phyloP scores from a whole-genome alignment of 92 coral and sea anemone species.

The Hydrozoanthus gracilis region DNA sequence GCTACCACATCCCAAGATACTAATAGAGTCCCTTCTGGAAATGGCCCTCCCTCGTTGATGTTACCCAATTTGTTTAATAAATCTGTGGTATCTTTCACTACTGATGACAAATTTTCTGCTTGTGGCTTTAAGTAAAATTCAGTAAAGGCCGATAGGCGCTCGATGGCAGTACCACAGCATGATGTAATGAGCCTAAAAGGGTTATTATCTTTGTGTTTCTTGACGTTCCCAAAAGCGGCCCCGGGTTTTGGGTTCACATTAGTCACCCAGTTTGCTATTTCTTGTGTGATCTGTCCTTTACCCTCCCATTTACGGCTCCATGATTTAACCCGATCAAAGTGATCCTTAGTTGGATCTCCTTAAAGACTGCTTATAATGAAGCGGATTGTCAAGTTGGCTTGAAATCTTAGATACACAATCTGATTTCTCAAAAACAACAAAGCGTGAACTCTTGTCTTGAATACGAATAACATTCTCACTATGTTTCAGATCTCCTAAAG shows the following conservation, averaged over 20 bases:
- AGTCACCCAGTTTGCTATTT: too few relatives aligned
- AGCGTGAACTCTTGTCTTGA: constrained; percentile 58
- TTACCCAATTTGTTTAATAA: too few relatives aligned
- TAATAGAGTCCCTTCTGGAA: too few relatives aligned
- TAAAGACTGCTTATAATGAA: constrained; percentile 36
- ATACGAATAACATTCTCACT: constrained; percentile 44
- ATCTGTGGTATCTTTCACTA: too few relatives aligned
- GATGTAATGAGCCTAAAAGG: constrained; percentile 48
- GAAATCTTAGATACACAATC: constrained; percentile 43
- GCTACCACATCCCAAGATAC: too few relatives aligned
- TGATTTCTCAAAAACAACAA: constrained; percentile 27
- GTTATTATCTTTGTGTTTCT: constrained; percentile 40
- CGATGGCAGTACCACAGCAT: constrained; percentile 53
- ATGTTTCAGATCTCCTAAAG: constrained; percentile 42
- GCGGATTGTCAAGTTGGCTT: constrained; percentile 48
- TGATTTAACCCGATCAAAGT: neutral
- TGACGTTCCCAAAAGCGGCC: constrained; percentile 35
- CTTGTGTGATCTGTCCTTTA: too few relatives aligned
- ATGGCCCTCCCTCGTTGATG: too few relatives aligned
- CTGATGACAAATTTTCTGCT: too few relatives aligned
- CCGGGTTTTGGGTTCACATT: too few relatives aligned
- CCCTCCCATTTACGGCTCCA: constrained; percentile 16
- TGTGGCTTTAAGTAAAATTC: constrained; percentile 57
- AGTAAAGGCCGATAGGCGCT: constrained; percentile 56
- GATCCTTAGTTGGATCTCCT: neutral